These are phyloP conservation scores for Tholera decimalis DNA, from an alignment of 2,888 invertebrate species.

Conservation along the genomic window DNA sequence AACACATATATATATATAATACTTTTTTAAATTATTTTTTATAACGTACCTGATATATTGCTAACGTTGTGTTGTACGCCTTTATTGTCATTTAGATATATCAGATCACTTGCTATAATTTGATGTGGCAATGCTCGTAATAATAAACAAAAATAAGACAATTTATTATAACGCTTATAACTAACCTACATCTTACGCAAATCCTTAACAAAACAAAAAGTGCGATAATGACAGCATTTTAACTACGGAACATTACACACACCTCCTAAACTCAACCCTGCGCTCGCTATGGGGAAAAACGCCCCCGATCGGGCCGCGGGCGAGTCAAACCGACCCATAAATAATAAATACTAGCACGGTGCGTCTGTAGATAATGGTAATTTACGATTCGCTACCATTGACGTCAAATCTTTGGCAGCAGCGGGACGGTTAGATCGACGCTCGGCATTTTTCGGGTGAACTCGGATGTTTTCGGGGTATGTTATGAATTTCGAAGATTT, in stretches of 20 bases:
- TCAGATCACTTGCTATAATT: too few relatives aligned
- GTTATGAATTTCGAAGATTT: conserved; percentile 56
- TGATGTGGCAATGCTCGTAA: too few relatives aligned
- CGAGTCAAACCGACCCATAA: conserved; percentile 89
- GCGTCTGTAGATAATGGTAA: conserved; percentile 91
- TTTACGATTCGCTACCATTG: conserved; percentile 88
- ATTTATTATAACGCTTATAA: conserved; percentile 22
- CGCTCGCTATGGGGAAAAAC: conserved; percentile 81
- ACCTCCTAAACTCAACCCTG: conserved; percentile 78
- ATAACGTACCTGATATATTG: too few relatives aligned
- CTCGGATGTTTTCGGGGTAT: conserved; percentile 58
- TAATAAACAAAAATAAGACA: not conserved
- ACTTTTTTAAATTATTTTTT: too few relatives aligned
- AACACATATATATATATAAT: too few relatives aligned
- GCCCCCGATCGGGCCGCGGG: conserved; percentile 82
- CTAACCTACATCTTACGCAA: too few relatives aligned
- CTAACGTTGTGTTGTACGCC: too few relatives aligned
- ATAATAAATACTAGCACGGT: conserved; percentile 90
- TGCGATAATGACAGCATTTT: conserved; percentile 68
- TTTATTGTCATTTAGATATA: too few relatives aligned
- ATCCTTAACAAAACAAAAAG: conserved; percentile 63
- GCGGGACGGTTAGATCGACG: conserved; percentile 81
- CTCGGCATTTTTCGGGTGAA: conserved; percentile 71
- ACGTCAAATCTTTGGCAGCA: conserved; percentile 88
- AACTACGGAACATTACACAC: conserved; percentile 76